Evolutionary conservation across 1,140 invertebrate genomes (phyloP), one percentile per base, ranked within the genome.

Genomic region (Temnothorax nylanderi): DNA sequence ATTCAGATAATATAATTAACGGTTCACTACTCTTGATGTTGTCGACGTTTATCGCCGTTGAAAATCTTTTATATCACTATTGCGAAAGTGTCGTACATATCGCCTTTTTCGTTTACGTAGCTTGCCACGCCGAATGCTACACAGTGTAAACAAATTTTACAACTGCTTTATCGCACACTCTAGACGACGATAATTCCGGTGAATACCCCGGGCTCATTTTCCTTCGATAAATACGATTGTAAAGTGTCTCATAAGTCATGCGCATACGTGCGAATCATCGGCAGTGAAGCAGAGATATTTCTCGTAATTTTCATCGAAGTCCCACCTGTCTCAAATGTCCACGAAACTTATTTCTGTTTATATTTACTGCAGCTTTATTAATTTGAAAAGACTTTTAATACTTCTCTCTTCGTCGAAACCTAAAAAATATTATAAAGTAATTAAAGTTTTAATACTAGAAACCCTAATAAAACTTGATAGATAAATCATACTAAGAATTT

Each of bases 111-210:
- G 7, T 81, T 51, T 72, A 37, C 32, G 13, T 41, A 44, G 26
- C 47, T 56, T 5, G 21, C 21, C 37, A 71, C 47, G 37, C 16
- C 16, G 32, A 49, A 60, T 60, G 47, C 54, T 62, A 18, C 11
- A 11, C 32, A 75, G 1, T 47, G 58, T 26, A 84, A 74, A 84
- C 69, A 87, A 72, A 72, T 78, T 54, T 78, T 72, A 78, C 71
- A 65, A 64, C 54, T 67, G 82, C 51, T 75, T 78, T 49, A 62
- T 81, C 69, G 44, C 44, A 16, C 32, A 47, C n/a, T 67, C 37
- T 47, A 51, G 82, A 16, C 41, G 69, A 7, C 18, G 60, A 54
- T 75, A 84, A 84, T 58, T 78, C 76, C 41, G 16, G 37, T 21
- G 21, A 80, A 80, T 69, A 80, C 37, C 18, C 26, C 41, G 8